phyloP scores from a whole-genome alignment of 2,888 invertebrate genomes.

The Microdon myrmicae region DNA sequence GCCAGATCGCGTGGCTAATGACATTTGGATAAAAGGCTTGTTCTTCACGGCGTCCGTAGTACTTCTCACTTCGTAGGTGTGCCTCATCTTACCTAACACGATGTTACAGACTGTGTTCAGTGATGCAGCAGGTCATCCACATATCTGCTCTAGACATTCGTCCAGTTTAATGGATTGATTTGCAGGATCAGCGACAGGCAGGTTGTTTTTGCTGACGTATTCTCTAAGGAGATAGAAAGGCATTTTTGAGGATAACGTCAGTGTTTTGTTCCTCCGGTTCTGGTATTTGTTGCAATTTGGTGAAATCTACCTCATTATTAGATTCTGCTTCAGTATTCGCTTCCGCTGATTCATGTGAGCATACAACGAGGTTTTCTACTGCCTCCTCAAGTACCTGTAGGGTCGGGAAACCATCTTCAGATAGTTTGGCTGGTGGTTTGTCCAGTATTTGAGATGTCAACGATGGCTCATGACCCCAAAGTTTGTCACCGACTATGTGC shows the following conservation, averaged over 20 bases:
- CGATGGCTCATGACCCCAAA: constrained; percentile 78
- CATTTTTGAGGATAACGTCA: constrained; percentile 79
- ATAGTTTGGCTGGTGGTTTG: constrained; percentile 64
- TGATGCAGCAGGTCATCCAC: constrained; percentile 60
- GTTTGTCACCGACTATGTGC: constrained; percentile 81
- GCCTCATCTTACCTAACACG: constrained; percentile 74
- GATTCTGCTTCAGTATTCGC: no score
- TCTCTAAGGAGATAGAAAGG: constrained; percentile 81
- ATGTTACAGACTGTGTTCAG: constrained; percentile 79
- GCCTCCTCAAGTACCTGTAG: no score
- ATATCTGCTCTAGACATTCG: constrained; percentile 59
- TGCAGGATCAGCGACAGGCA: constrained; percentile 68
- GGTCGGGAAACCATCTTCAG: constrained; percentile 66
- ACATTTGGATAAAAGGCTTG: constrained; percentile 81
- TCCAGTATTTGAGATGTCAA: constrained; percentile 73
- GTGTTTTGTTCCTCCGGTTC: constrained; percentile 58
- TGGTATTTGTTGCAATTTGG: no score
- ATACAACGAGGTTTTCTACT: no score
- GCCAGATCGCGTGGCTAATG: constrained; percentile 80
- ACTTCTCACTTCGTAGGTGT: constrained; percentile 65
- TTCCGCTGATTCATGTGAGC: no score
- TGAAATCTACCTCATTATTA: no score
- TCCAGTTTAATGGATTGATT: constrained; percentile 61
- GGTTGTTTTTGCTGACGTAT: constrained; percentile 75
- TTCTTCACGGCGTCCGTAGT: constrained; percentile 70